Conservation (phyloP, 1,140 invertebrate genomes). For the Pachypeltis micranthus region DNA sequence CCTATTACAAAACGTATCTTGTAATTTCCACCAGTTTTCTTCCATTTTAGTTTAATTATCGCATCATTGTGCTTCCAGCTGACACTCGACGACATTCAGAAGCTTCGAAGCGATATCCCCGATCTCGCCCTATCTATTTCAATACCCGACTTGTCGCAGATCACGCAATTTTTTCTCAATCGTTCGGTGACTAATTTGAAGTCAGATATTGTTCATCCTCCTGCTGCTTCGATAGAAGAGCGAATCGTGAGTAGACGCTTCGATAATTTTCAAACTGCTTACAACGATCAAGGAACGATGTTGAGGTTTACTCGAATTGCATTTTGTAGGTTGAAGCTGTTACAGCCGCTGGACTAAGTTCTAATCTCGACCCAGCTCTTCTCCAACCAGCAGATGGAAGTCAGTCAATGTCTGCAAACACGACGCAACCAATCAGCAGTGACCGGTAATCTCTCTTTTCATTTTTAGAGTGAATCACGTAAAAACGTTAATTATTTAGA, state of each 20-base stretch:
- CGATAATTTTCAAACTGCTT: too few relatives aligned
- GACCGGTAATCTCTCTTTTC: constrained; percentile 32
- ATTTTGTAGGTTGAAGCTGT: constrained; percentile 31
- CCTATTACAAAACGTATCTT: too few relatives aligned
- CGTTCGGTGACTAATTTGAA: constrained; percentile 27
- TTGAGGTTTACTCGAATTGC: too few relatives aligned
- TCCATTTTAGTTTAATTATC: constrained; percentile 2
- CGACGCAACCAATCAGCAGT: constrained; percentile 22
- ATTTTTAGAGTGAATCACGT: not conserved
- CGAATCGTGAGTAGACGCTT: constrained; percentile 18
- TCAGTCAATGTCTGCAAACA: constrained; percentile 30
- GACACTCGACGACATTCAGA: constrained; percentile 50
- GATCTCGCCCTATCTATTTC: constrained; percentile 44
- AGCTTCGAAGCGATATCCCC: constrained; percentile 49
- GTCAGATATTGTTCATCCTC: constrained; percentile 13
- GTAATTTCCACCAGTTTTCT: not conserved
- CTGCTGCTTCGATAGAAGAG: constrained; percentile 22
- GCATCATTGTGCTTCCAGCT: constrained; percentile 33
- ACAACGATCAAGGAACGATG: too few relatives aligned
- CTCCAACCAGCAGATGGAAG: constrained; percentile 33
- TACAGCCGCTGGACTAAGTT: constrained; percentile 32
- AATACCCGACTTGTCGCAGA: constrained; percentile 48
- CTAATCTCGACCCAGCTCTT: constrained; percentile 33
- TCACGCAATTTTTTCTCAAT: constrained; percentile 58
- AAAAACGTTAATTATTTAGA: not conserved